Conservation (phyloP, 2,888 invertebrate species). For the Leptogaster cylindrica region DNA sequence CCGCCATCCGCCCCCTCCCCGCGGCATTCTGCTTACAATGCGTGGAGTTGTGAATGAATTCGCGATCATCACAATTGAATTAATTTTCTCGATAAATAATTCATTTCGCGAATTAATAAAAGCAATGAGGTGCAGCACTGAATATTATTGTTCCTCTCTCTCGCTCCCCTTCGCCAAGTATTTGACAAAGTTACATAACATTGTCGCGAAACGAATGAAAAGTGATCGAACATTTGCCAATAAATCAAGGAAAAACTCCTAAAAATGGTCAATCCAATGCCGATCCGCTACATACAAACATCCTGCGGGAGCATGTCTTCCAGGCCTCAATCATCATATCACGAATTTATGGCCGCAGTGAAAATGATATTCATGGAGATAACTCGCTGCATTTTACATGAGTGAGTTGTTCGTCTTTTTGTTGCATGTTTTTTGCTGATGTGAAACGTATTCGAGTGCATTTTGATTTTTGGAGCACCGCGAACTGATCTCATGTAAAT, state of each 20-base stretch:
- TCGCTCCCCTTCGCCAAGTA: neutral
- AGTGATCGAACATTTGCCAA: constrained; percentile 27
- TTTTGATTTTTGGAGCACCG: neutral
- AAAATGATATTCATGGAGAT: constrained; percentile 26
- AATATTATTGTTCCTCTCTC: neutral
- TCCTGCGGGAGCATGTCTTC: constrained; percentile 1
- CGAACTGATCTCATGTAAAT: constrained; percentile 5
- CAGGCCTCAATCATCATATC: constrained; percentile 16
- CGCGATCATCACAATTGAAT: constrained; percentile 31
- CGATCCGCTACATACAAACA: constrained; percentile 11
- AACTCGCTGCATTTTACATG: constrained; percentile 21
- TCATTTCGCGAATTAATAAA: constrained; percentile 22
- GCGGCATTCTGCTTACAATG: neutral
- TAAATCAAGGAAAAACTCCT: constrained; percentile 34
- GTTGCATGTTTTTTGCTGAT: neutral
- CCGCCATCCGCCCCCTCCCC: neutral
- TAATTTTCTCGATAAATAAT: constrained; percentile 37
- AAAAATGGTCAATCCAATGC: constrained; percentile 23
- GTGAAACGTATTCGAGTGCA: neutral
- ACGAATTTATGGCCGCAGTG: constrained; percentile 1
- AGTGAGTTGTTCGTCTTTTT: no score
- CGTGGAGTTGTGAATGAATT: constrained; percentile 35
- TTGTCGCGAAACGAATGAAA: constrained; percentile 18
- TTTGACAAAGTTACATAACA: constrained; percentile 19
- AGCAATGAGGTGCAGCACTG: constrained; percentile 9